Percentiles rank a stretch among this genome's conserved stretches.
Conservation (phyloP, 2,888 invertebrate genomes). For the Cetonia aurata region DNA sequence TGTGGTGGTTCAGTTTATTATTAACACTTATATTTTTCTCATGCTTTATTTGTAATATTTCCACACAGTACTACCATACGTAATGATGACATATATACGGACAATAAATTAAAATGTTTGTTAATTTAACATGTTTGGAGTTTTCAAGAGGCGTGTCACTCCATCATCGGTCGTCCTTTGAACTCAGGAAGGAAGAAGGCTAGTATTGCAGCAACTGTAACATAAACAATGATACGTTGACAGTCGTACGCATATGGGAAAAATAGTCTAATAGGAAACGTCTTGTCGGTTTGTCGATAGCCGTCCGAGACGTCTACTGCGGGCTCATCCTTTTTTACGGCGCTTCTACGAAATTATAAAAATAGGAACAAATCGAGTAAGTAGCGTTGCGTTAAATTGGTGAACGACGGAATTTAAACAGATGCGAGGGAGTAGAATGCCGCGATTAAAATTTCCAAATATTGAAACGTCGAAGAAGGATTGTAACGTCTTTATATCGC, state of each 20-base stretch:
- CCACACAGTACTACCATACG: conserved; percentile 8
- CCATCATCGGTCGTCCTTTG: conserved; percentile 53
- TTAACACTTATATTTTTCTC: neutral
- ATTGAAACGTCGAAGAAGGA: too few relatives aligned
- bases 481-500: too few relatives aligned
- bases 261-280: conserved; percentile 2
- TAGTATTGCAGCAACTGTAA: conserved; percentile 54
- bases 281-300: neutral
- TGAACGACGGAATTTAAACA: too few relatives aligned
- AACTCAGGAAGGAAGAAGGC: conserved; percentile 55
- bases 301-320: too few relatives aligned
- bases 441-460: too few relatives aligned
- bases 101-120: conserved; percentile 26
- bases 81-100: conserved; percentile 5
- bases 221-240: conserved; percentile 16
- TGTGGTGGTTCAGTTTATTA: too few relatives aligned
- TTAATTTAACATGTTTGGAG: conserved; percentile 25
- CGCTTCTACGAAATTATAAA: conserved; percentile 2
- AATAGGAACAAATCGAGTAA: neutral
- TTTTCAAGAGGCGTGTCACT: conserved; percentile 48
- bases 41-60: conserved; percentile 26
- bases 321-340: neutral
- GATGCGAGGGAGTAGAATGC: too few relatives aligned
- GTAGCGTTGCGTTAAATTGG: neutral
- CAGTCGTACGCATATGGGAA: conserved; percentile 7